These are phyloP conservation scores for Crotalus helleri DNA, from an alignment of 2,113 vertebrate genomes.

Conservation along the genomic window DNA sequence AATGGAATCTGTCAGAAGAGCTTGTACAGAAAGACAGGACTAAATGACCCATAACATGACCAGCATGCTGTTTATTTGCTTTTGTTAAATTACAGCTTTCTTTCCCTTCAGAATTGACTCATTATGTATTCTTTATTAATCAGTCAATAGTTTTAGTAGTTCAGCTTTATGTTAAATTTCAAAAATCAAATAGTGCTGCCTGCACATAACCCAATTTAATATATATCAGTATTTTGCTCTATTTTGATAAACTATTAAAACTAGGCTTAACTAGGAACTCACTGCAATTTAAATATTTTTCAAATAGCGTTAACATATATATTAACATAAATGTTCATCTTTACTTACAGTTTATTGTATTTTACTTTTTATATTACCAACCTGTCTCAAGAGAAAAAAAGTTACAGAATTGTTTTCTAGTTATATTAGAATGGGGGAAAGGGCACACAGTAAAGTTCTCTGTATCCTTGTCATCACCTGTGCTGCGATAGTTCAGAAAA, in stretches of 20 bases:
- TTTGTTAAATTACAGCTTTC: neutral
- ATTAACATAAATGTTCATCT: neutral
- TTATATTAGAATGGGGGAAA: neutral
- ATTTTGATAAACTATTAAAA: neutral
- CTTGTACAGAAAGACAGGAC: neutral
- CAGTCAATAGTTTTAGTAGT: neutral
- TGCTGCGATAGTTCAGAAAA: constrained; percentile 23
- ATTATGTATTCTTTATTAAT: neutral
- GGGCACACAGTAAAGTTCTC: neutral
- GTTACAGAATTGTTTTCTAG: neutral
- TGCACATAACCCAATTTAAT: neutral
- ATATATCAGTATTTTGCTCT: neutral
- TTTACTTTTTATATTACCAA: neutral
- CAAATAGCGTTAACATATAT: neutral
- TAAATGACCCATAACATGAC: neutral
- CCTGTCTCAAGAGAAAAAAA: neutral
- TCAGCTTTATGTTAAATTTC: neutral
- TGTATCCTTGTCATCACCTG: neutral
- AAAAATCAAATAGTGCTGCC: neutral
- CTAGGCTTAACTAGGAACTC: neutral
- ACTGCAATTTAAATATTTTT: neutral
- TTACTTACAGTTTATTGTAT: neutral
- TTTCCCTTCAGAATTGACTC: neutral
- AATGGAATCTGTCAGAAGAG: neutral
- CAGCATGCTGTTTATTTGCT: neutral